A percentile compares a stretch with the other conserved stretches of the same genome.
phyloP scores from a whole-genome alignment of 2,888 invertebrate genomes.

The Protodeltote pygarga region DNA sequence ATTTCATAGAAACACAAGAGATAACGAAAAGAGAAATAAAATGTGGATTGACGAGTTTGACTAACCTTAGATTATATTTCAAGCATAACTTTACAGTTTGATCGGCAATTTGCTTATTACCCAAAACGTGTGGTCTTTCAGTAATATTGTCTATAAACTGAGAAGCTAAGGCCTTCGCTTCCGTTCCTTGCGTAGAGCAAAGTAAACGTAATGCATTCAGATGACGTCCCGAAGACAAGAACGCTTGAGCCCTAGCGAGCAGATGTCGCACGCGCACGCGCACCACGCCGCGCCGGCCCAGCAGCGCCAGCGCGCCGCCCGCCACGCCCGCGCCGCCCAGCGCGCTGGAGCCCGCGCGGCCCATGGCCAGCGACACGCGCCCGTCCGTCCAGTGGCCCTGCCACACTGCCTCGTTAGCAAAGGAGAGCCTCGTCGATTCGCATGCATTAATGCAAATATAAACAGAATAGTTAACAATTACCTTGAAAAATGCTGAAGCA shows the following conservation, averaged over 20 bases:
- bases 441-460: too few relatives aligned
- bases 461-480: constrained; percentile 31
- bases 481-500: constrained; percentile 95
- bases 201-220: constrained; percentile 73
- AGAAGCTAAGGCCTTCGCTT: constrained; percentile 62
- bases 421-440: too few relatives aligned
- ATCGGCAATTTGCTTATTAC: constrained; percentile 71
- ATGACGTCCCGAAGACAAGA: constrained; percentile 88
- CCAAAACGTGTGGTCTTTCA: constrained; percentile 70
- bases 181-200: constrained; percentile 63
- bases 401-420: constrained; percentile 24
- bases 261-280: constrained; percentile 88
- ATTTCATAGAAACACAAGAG: too few relatives aligned
- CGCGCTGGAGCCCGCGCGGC: constrained; percentile 87
- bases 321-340: constrained; percentile 78
- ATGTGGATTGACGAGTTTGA: too few relatives aligned
- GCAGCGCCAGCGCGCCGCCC: constrained; percentile 86
- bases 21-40: too few relatives aligned
- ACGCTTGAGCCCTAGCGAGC: constrained; percentile 82
- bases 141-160: constrained; percentile 66
- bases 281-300: constrained; percentile 89
- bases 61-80: constrained; percentile 72
- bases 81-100: constrained; percentile 74
- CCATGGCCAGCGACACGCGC: constrained; percentile 91
- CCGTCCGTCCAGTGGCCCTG: constrained; percentile 98